Percentiles rank a stretch among this genome's conserved stretches.
These are phyloP conservation scores for Zoanthus sansibaricus DNA, from an alignment of 92 coral and sea anemone genomes.

Conservation along the genomic window DNA sequence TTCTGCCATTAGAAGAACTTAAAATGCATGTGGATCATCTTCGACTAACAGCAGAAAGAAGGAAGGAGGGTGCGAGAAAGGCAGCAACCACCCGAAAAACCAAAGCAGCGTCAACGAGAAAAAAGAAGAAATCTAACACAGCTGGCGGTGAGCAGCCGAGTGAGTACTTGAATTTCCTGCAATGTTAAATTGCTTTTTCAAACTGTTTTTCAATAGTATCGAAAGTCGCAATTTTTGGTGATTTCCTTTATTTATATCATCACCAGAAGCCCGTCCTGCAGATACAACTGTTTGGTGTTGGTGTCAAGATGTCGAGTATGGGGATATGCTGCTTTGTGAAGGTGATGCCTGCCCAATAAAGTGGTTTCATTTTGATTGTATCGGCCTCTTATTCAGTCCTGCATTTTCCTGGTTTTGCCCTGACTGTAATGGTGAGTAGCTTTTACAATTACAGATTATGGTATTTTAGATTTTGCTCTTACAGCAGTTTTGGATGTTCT, in stretches of 20 bases:
- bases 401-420: constrained; percentile 67
- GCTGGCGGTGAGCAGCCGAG: constrained; percentile 50
- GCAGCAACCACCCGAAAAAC: constrained; percentile 55
- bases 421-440: constrained; percentile 56
- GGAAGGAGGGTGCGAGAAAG: constrained; percentile 57
- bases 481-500: constrained; percentile 56
- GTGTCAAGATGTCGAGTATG: constrained; percentile 58
- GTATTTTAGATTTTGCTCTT: constrained; percentile 59
- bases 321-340: constrained; percentile 63
- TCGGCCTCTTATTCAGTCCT: constrained; percentile 64
- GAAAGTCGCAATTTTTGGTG: constrained; percentile 36
- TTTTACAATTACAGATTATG: constrained; percentile 48
- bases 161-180: constrained; percentile 37
- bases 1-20: constrained; percentile 63
- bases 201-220: constrained; percentile 23
- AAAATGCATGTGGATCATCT: constrained; percentile 64
- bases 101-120: constrained; percentile 45
- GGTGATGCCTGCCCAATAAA: constrained; percentile 59
- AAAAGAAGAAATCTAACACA: constrained; percentile 47
- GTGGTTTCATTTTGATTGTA: constrained; percentile 65
- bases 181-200: constrained; percentile 22
- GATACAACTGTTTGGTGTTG: constrained; percentile 60
- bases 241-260: constrained; percentile 25
- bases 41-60: constrained; percentile 40
- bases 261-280: constrained; percentile 52